Evolutionary conservation across 2,797 vertebrate species (phyloP), one percentile per base, ranked within the genome.

Genomic region (Thalassophryne amazonica): DNA sequence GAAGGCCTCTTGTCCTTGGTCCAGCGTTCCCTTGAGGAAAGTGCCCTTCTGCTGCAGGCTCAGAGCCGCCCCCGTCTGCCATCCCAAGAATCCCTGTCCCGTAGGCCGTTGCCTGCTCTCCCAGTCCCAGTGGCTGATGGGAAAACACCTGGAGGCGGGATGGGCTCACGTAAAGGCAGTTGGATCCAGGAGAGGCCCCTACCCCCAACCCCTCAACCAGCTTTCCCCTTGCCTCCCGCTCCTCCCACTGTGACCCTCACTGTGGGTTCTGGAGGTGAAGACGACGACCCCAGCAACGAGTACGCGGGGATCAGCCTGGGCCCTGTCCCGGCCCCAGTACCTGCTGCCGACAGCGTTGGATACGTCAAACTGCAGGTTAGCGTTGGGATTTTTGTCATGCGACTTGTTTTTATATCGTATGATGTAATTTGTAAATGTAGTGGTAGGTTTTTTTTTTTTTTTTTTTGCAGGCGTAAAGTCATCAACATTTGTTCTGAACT

Each of bases 171-270:
- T 12, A 96, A 95, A 42, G 93, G 93, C 5, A 96, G 93, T 72
- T 95, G 93, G 88, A 96, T 97, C 67, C 95, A 97, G 66, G 94
- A 95, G 78, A 78, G 94, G n/a, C 95, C 94, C 4, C 81, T 96
- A 3, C 95, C 95, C 1, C 94, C 92, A 0, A 93, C 94, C 2
- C 94, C 95, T 3, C 88, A 92, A 59, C 60, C 90, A 32, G 46
- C 77, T 14, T 91, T 92, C 56, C 84, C 84, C 6, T 52, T 90
- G 68, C 69, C 60, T 56, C 79, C 84, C 19, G 49, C 76, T 31
- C 69, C 61, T 0, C 47, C 79, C 2, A 76, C 66, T 13, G 78
- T 90, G 61, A 81, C 54, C 14, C 49, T 84, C 37, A 64, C 86
- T 4, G 69, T 78, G 1, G 81, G 86, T 12, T 76, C 65, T 7